These are phyloP conservation scores for Zaprionus capensis DNA, from an alignment of 1,140 invertebrate genomes.

Conservation along the genomic window DNA sequence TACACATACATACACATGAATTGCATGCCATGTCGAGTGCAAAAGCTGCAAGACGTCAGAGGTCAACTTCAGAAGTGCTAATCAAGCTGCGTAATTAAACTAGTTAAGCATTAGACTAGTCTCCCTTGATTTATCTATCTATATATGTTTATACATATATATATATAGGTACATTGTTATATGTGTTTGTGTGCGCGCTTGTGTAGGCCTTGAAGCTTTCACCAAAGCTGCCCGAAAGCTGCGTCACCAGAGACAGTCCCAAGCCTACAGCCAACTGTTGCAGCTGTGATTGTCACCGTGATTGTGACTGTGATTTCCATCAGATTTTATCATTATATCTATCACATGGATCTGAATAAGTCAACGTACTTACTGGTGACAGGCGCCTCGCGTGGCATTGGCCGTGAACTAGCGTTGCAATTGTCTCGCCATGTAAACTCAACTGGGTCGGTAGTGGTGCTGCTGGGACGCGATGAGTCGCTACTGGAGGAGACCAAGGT, in stretches of 20 bases:
- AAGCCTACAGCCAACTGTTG: constrained; percentile 39
- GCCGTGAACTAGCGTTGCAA: constrained; percentile 90
- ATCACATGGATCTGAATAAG: constrained; percentile 75
- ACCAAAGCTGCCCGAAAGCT: constrained; percentile 34
- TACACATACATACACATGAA: not conserved
- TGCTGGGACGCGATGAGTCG: constrained; percentile 89
- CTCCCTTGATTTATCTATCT: no score
- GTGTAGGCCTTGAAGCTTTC: constrained; percentile 31
- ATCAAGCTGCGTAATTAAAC: no score
- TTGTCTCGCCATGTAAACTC: constrained; percentile 87
- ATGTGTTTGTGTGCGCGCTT: not conserved
- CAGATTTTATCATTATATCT: not conserved
- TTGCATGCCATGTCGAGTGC: not conserved
- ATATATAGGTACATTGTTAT: not conserved
- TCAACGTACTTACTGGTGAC: constrained; percentile 88
- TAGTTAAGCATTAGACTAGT: no score
- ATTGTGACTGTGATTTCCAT: not conserved
- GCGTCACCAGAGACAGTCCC: constrained; percentile 15
- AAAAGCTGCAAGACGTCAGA: no score
- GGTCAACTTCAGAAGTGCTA: no score
- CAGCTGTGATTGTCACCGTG: constrained; percentile 8
- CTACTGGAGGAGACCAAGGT: constrained; percentile 88
- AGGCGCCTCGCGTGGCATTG: constrained; percentile 95
- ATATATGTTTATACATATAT: not conserved
- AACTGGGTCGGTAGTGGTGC: constrained; percentile 88